Conservation (phyloP, 53 echinoderm and acorn worm genomes). For the Astropecten irregularis region DNA sequence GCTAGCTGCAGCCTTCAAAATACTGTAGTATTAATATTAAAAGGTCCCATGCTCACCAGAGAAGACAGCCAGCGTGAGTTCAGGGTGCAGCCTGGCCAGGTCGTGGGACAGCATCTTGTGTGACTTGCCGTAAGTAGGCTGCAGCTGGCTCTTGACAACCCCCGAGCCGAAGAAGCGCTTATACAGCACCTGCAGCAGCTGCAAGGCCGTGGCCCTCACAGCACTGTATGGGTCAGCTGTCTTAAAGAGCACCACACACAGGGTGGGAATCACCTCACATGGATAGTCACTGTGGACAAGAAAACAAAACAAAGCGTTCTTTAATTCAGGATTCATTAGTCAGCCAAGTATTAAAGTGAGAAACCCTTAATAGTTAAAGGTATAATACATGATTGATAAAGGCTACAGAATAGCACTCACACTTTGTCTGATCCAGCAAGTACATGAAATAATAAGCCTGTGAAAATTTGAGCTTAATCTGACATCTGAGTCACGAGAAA, state of each 20-base stretch:
- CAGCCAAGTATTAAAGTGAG: neutral
- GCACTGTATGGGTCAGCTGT: conserved; percentile 84
- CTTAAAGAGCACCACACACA: conserved; percentile 91
- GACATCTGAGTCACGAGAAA: too few relatives aligned
- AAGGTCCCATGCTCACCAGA: conserved; percentile 76
- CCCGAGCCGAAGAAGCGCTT: conserved; percentile 83
- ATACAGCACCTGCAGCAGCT: conserved; percentile 89
- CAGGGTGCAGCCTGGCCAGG: conserved; percentile 92
- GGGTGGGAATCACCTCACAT: conserved; percentile 90
- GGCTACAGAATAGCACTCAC: too few relatives aligned
- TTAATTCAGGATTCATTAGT: neutral
- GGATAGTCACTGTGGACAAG: conserved; percentile 84
- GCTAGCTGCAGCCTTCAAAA: too few relatives aligned
- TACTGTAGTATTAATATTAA: too few relatives aligned
- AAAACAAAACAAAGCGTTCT: neutral
- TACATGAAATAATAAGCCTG: too few relatives aligned
- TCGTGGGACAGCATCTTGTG: conserved; percentile 83
- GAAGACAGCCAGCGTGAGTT: conserved; percentile 88
- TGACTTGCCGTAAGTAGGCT: conserved; percentile 95
- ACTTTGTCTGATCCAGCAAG: too few relatives aligned
- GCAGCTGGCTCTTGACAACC: conserved; percentile 49
- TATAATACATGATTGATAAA: too few relatives aligned
- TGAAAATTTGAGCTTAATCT: too few relatives aligned
- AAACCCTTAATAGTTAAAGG: too few relatives aligned
- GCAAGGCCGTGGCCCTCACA: conserved; percentile 81